Evolutionary conservation across 2,888 invertebrate species (phyloP).

Genomic region (Eristalis pertinax): DNA sequence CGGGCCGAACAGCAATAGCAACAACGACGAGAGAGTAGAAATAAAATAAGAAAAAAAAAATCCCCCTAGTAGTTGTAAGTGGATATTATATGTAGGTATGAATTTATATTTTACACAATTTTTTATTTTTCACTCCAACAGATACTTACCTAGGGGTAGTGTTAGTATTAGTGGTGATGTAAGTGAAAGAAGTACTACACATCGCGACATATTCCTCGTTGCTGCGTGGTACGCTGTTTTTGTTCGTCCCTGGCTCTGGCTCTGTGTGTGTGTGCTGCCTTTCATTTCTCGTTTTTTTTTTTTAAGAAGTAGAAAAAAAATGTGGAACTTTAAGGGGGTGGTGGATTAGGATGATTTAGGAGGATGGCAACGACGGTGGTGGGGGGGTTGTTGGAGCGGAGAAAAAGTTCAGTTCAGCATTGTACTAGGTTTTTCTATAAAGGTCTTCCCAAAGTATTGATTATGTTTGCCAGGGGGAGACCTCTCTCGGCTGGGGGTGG

Average conservation of each 20-base stretch:
- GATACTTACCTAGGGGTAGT: constrained; percentile 68
- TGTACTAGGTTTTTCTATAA: constrained; percentile 48
- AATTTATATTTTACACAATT: constrained; percentile 68
- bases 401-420: constrained; percentile 60
- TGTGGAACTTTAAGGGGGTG: constrained; percentile 48
- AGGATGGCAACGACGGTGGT: constrained; percentile 37
- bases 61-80: constrained; percentile 78
- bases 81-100: constrained; percentile 74
- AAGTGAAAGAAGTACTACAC: constrained; percentile 60
- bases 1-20: constrained; percentile 7
- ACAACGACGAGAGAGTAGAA: neutral
- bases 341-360: constrained; percentile 71
- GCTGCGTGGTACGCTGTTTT: constrained; percentile 20
- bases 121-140: constrained; percentile 60
- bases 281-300: constrained; percentile 48
- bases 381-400: constrained; percentile 4
- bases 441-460: constrained; percentile 56
- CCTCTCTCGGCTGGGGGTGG: constrained; percentile 4
- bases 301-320: constrained; percentile 18
- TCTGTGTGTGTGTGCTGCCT: constrained; percentile 15
- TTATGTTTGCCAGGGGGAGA: constrained; percentile 18
- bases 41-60: constrained; percentile 18
- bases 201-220: constrained; percentile 56
- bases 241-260: constrained; percentile 40
- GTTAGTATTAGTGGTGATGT: constrained; percentile 67